These are phyloP conservation scores for Rafetus swinhoei DNA, from an alignment of 2,113 vertebrate species.

Conservation along the genomic window DNA sequence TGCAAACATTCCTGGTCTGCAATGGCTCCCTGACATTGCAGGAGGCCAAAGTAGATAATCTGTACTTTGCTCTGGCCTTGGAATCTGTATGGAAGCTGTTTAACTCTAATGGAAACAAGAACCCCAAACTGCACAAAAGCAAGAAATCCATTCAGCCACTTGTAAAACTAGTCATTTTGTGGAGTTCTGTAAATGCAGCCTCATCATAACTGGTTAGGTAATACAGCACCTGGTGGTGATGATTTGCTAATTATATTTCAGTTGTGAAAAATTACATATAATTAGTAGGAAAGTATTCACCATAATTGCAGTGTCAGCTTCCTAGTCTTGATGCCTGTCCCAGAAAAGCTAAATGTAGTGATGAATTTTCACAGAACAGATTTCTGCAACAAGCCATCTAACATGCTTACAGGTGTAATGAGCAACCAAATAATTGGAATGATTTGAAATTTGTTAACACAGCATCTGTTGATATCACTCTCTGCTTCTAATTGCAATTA, in stretches of 20 bases:
- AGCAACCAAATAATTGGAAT: constrained; percentile 41
- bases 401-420: constrained; percentile 39
- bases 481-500: constrained; percentile 47
- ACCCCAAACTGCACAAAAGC: neutral
- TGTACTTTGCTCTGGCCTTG: neutral
- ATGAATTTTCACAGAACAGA: constrained; percentile 28
- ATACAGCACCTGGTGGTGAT: constrained; percentile 35
- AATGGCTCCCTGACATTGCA: neutral
- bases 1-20: neutral
- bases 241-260: constrained; percentile 60
- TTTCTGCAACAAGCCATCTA: constrained; percentile 14
- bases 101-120: neutral
- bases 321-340: constrained; percentile 19
- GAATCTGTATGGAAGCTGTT: neutral
- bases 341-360: constrained; percentile 47
- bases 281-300: constrained; percentile 39
- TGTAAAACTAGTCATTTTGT: neutral
- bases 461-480: constrained; percentile 24
- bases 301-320: constrained; percentile 42
- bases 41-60: neutral
- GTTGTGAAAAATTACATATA: constrained; percentile 58
- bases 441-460: constrained; percentile 35
- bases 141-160: neutral
- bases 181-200: neutral
- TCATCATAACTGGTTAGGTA: constrained; percentile 3